These are phyloP conservation scores for Heloderma charlesbogerti DNA, from an alignment of 2,113 vertebrate species.

Conservation along the genomic window DNA sequence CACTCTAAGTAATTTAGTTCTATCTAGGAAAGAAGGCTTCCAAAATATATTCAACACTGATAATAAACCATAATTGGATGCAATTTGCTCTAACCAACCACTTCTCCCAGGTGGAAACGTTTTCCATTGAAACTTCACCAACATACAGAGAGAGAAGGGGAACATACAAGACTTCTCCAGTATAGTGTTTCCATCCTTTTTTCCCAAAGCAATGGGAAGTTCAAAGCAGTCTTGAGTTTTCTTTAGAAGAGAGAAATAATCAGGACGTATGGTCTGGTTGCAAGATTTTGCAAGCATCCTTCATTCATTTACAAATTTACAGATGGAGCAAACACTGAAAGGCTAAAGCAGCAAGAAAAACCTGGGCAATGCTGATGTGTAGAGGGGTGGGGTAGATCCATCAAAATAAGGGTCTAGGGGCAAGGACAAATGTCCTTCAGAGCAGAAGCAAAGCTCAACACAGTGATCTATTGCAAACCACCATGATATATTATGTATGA, in stretches of 20 bases:
- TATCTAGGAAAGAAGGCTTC: constrained; percentile 55
- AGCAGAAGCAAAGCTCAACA: not conserved
- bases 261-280: not conserved
- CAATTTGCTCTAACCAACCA: constrained; percentile 48
- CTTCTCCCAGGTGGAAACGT: constrained; percentile 6
- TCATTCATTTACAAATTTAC: constrained; percentile 16
- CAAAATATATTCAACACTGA: constrained; percentile 50
- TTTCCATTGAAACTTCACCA: constrained; percentile 25
- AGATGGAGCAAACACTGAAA: not conserved
- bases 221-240: constrained; percentile 2
- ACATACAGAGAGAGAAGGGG: not conserved
- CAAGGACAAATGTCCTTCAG: not conserved
- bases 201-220: not conserved
- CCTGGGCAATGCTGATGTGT: not conserved
- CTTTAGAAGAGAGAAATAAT: constrained; percentile 9
- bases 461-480: not conserved
- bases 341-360: not conserved
- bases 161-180: not conserved
- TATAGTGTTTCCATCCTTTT: not conserved
- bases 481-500: not conserved
- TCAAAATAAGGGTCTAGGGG: not conserved
- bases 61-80: constrained; percentile 57
- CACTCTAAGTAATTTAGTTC: constrained; percentile 72
- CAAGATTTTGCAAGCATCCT: not conserved
- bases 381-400: not conserved